Base-by-base conservation (phyloP, 2,113 vertebrate genomes). In the Arvicanthis niloticus region DNA sequence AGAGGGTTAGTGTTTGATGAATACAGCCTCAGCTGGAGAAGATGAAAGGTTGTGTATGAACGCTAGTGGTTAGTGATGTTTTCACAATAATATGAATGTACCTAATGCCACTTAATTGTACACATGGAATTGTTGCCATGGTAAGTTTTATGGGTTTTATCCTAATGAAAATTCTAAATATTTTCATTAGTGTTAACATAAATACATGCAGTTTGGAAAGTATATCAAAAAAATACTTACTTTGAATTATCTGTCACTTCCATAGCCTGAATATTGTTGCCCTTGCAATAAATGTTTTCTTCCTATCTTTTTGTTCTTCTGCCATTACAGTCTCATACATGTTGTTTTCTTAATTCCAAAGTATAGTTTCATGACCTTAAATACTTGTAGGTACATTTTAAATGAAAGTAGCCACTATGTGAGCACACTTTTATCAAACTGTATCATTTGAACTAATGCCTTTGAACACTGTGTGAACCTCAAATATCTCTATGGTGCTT, bases 351-450 rank as follows among this genome's bases (percentile, higher is more conserved):
- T 88, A 93, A 37, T 6, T 31, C 21, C 48, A 24, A 34, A 87
- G 5, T 75, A 62, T 87, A 94, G 84, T 82, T n/a, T 13, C 45
- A 56, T 31, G 51, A 34, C 73, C 67, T 86, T 89, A 91, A 78
- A 89, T 51, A 48, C 26, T 42, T 77, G 51, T 5, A n/a, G 80
- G 12, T 5, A 88, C 4, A 51, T 91, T 88, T 53, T 86, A 45
- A 84, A 70, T 89, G 29, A 86, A 9, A 76, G 24, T 75, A 75
- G 40, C 82, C 26, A 40, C 84, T 70, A 51, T 53, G n/a, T 76
- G 84, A 81, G 88, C 21, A 48, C 56, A 88, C 42, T 37, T 77
- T 96, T 80, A 73, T 77, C 89, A 96, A 94, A 86, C 5, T 22
- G 45, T 72, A 48, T 42, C 11, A 17, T 70, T 29, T 70, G 56